Percentiles rank a stretch among this genome's conserved stretches.
phyloP scores from a whole-genome alignment of 2,113 vertebrate species.

The Leptocoma aspasia region DNA sequence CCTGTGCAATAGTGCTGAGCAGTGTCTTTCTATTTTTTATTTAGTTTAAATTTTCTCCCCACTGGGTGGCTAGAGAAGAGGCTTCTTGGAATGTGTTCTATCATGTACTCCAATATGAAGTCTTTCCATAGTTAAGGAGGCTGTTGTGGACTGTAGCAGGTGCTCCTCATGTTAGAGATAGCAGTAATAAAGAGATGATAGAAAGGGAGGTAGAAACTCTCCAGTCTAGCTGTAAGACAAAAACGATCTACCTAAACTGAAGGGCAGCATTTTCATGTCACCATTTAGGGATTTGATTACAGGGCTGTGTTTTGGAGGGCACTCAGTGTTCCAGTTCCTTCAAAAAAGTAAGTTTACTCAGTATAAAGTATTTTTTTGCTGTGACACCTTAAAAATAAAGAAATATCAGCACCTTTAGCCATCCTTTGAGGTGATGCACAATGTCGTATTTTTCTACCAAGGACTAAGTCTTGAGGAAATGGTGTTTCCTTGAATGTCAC shows the following conservation, averaged over 20 bases:
- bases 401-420: not conserved
- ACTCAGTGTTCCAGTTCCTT: not conserved
- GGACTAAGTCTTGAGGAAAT: slow-evolving; percentile 17
- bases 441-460: not conserved
- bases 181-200: not conserved
- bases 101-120: not conserved
- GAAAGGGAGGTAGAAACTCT: not conserved
- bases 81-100: not conserved
- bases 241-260: not conserved
- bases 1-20: not conserved
- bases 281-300: not conserved
- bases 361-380: not conserved
- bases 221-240: not conserved
- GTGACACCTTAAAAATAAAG: not conserved
- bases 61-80: not conserved
- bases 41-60: not conserved
- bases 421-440: not conserved
- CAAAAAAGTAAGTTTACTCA: not conserved
- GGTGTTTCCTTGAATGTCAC: slow-evolving; percentile 63
- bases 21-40: not conserved
- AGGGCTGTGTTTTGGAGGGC: not conserved
- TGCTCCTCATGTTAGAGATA: not conserved
- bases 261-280: not conserved
- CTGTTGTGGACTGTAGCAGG: not conserved
- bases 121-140: not conserved